Conservation (phyloP, 2,113 vertebrate genomes). For the Sylvietta virens region DNA sequence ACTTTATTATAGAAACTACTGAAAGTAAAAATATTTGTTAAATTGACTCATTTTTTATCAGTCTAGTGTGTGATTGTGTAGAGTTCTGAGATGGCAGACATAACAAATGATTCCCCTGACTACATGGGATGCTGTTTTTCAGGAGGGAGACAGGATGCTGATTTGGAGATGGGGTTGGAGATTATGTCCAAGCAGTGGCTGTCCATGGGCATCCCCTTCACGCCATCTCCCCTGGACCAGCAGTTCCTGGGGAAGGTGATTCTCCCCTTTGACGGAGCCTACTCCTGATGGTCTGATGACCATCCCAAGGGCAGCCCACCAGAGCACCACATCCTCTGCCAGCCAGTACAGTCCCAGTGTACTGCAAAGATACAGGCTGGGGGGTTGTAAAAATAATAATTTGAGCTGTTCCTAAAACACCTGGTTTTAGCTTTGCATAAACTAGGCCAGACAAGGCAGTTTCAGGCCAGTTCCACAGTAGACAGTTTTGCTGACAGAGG, state of each 20-base stretch:
- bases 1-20: neutral
- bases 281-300: neutral
- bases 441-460: conserved; percentile 6
- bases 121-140: neutral
- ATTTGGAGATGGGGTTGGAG: neutral
- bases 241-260: neutral
- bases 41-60: neutral
- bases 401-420: neutral
- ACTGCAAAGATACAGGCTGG: neutral
- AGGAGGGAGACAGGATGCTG: neutral
- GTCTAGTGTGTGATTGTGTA: neutral
- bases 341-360: neutral
- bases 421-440: neutral
- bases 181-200: neutral
- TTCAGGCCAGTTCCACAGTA: conserved; percentile 5
- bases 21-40: neutral
- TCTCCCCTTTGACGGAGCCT: neutral
- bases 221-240: rapidly evolving
- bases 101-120: neutral
- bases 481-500: conserved; percentile 38
- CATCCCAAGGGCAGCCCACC: neutral
- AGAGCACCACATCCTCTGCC: neutral
- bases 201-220: rapidly evolving
- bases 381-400: neutral
- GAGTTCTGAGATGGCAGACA: neutral